These are phyloP conservation scores for Rhipidura dahli DNA, from an alignment of 2,113 vertebrate genomes.

Conservation along the genomic window DNA sequence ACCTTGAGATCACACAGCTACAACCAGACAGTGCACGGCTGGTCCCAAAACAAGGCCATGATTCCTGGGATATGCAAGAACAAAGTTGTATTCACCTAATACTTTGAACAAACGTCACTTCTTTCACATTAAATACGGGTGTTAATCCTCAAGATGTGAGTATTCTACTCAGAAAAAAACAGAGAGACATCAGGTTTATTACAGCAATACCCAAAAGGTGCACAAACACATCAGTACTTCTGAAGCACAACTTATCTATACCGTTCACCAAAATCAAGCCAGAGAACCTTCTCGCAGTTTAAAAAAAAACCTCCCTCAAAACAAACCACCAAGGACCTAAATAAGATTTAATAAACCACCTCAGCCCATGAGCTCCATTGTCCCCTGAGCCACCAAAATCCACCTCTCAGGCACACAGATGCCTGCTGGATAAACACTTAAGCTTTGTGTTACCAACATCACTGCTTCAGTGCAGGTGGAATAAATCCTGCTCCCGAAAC, in stretches of 20 bases:
- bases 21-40: neutral
- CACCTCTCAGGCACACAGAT: neutral
- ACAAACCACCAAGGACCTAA: neutral
- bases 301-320: neutral
- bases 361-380: rapidly evolving
- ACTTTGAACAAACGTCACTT: neutral
- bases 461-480: neutral
- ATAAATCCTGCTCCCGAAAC: neutral
- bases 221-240: neutral
- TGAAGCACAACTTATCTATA: rapidly evolving
- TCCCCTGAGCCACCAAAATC: neutral
- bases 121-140: rapidly evolving
- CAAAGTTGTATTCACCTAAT: rapidly evolving
- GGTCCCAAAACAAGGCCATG: neutral
- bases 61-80: neutral
- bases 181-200: too few species aligned
- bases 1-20: neutral
- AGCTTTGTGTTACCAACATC: neutral
- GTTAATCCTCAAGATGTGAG: neutral
- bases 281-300: rapidly evolving
- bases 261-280: neutral
- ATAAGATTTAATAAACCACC: neutral
- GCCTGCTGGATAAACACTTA: neutral
- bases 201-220: neutral
- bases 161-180: neutral